phyloP scores from a whole-genome alignment of 2,888 invertebrate species.

The Acanthosepion esculentum region DNA sequence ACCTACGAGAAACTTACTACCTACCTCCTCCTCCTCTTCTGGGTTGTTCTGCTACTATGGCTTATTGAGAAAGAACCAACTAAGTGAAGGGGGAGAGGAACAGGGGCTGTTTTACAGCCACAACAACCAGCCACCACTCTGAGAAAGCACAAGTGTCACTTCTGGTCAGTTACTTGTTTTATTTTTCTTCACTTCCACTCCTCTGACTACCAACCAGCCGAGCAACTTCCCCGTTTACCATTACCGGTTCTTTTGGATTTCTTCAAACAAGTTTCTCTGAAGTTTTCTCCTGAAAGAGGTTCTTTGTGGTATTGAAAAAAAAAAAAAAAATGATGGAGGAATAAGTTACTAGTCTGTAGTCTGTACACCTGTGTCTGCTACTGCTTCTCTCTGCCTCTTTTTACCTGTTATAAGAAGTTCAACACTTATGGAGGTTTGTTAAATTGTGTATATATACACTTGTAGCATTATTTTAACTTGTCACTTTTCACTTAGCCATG shows the following conservation, averaged over 20 bases:
- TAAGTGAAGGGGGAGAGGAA: neutral
- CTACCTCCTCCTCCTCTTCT: neutral
- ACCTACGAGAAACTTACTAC: conserved; percentile 15
- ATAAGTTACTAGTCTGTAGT: neutral
- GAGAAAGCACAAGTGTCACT: neutral
- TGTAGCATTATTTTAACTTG: neutral
- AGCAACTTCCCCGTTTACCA: neutral
- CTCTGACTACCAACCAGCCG: neutral
- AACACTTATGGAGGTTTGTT: neutral
- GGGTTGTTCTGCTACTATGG: conserved; percentile 20
- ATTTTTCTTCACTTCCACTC: neutral
- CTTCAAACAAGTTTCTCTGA: neutral
- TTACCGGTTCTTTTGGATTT: conserved; percentile 33
- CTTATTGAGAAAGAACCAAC: conserved; percentile 9
- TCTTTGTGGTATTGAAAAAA: neutral
- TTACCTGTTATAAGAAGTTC: neutral
- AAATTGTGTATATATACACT: neutral
- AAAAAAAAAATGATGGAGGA: neutral
- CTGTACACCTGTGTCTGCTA: neutral
- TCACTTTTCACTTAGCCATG: neutral
- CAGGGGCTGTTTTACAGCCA: neutral
- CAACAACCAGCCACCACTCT: neutral
- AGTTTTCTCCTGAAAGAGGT: conserved; percentile 33
- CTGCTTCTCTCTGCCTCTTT: neutral
- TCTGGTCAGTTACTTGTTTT: neutral